Evolutionary conservation across 2,113 vertebrate genomes (phyloP), one percentile per base, ranked within the genome.

Genomic region (Garra rufa): DNA sequence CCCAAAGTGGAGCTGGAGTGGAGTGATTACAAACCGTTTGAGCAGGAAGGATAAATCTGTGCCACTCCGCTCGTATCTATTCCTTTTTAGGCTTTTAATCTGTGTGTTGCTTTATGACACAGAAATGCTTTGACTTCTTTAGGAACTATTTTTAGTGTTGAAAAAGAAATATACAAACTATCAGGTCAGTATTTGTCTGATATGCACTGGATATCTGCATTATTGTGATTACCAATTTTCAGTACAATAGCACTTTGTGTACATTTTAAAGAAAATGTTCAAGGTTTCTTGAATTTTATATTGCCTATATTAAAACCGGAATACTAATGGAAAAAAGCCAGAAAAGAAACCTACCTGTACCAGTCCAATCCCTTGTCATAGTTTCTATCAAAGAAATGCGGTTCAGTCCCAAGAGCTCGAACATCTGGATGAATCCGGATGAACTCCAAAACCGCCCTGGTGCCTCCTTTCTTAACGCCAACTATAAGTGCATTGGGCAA

Each of bases 311-410:
- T 24, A 2, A 52, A 52, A 34, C 15, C 8, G 52, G 24, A 76
- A 76, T 76, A 10, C n/a, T 19, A 48, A 11, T 50, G 14, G 24
- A n/a, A 19, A 74, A 83, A 15, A 63, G 61, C n/a, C 14, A 15
- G 15, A 71, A 69, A 52, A 34, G 52, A 74, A 79, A 67, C 95
- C 96, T 95, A 99, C 97, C 97, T 97, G 96, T 99, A 98, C 97
- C 97, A 98, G 88, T 97, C 96, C 86, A 98, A 92, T 74, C 97
- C 97, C 85, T 95, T 93, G 85, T 97, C 96, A 90, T 98, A 98
- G 94, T 99, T 96, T 83, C 97, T 92, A 93, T 99, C 97, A 92
- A 99, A 99, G 95, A 99, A 99, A 94, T 99, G 97, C 52, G 97
- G 96, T 91, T 99, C 97, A 1, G 96, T 97, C 87, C 97, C 97